Conservation (phyloP, 2,113 vertebrate genomes). For the Epinephelus lanceolatus region DNA sequence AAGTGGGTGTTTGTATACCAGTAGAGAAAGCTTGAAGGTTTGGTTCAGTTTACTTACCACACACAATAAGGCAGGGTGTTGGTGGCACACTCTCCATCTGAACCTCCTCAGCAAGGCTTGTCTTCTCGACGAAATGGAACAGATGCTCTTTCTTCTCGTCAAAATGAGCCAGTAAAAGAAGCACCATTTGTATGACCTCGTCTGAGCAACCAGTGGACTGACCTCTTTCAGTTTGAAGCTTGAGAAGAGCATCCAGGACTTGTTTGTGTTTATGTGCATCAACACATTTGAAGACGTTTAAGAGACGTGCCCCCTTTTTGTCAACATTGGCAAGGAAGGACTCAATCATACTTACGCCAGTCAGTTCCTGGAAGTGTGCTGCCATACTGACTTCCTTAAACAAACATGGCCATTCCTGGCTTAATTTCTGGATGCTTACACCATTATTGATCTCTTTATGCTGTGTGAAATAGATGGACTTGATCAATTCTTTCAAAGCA, state of each 20-base stretch:
- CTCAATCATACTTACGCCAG: neutral
- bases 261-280: neutral
- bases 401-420: conserved; percentile 28
- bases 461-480: conserved; percentile 13
- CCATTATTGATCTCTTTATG: conserved; percentile 10
- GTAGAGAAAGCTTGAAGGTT: neutral
- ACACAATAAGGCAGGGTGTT: conserved; percentile 33
- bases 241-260: conserved; percentile 5
- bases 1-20: too few relatives aligned
- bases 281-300: conserved; percentile 28
- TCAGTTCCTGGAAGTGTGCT: conserved; percentile 1
- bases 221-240: conserved; percentile 8
- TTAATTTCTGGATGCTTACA: neutral
- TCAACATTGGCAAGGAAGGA: conserved; percentile 21
- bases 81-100: conserved; percentile 6
- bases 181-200: conserved; percentile 4
- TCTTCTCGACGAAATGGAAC: neutral
- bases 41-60: conserved; percentile 23
- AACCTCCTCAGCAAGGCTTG: conserved; percentile 24
- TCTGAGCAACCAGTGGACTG: neutral
- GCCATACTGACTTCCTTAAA: conserved; percentile 16
- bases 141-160: neutral
- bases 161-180: conserved; percentile 11
- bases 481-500: neutral
- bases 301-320: conserved; percentile 5